Evolutionary conservation across 2,888 invertebrate species (phyloP).

Genomic region (Coecobrya sp.): DNA sequence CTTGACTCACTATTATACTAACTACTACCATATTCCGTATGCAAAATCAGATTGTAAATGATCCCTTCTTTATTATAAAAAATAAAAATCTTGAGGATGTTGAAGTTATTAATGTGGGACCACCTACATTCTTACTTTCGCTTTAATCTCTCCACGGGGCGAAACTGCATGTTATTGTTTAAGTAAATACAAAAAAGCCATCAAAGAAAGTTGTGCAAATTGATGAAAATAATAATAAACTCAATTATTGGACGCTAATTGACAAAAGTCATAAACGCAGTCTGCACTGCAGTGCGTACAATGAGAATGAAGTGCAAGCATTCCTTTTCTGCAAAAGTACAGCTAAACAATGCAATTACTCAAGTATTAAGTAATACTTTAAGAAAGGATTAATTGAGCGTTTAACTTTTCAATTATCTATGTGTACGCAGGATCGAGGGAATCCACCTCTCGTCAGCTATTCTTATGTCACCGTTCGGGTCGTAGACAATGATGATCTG

Average conservation of each 20-base stretch:
- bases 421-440: constrained; percentile 92
- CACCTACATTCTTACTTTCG: constrained; percentile 69
- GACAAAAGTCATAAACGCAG: constrained; percentile 65
- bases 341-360: constrained; percentile 36
- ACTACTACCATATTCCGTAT: too few species aligned
- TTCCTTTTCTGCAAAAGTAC: not conserved
- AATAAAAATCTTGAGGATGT: constrained; percentile 35
- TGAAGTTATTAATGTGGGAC: constrained; percentile 51
- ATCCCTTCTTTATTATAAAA: not conserved
- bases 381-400: constrained; percentile 57
- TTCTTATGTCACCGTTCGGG: constrained; percentile 91
- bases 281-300: not conserved
- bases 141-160: constrained; percentile 32
- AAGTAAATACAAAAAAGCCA: constrained; percentile 14
- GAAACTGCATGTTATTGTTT: constrained; percentile 24
- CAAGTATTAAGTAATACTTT: constrained; percentile 34
- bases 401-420: constrained; percentile 65
- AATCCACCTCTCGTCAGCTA: constrained; percentile 92
- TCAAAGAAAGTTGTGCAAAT: constrained; percentile 48
- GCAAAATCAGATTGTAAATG: constrained; percentile 28
- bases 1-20: too few species aligned
- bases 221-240: constrained; percentile 55
- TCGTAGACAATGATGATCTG: constrained; percentile 94
- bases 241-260: constrained; percentile 63
- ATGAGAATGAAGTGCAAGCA: not conserved